A percentile compares a stretch with the other conserved stretches of the same genome.
phyloP scores from a whole-genome alignment of 2,797 vertebrate species.

The Gouania willdenowi region DNA sequence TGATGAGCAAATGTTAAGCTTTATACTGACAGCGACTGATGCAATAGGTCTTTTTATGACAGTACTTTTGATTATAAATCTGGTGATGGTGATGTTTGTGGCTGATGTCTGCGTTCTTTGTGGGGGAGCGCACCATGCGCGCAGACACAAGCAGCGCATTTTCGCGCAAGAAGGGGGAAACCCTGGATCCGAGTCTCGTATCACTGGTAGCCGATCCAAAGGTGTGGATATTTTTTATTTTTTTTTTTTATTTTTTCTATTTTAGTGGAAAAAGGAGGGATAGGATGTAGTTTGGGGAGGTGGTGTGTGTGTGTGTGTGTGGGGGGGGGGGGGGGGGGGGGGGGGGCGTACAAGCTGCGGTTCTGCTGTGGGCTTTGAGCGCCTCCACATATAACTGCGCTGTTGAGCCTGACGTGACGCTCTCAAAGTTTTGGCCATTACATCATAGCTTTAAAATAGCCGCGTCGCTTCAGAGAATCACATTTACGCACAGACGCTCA shows the following conservation, averaged over 20 bases:
- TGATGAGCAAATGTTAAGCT: slow-evolving; percentile 11
- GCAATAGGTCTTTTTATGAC: slow-evolving; percentile 24
- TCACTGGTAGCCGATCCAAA: slow-evolving; percentile 58
- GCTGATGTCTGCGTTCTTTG: slow-evolving; percentile 9
- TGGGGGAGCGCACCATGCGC: slow-evolving; percentile 6
- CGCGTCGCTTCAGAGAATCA: slow-evolving; percentile 57
- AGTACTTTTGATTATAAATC: slow-evolving; percentile 15
- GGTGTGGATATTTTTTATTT: slow-evolving; percentile 38
- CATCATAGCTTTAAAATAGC: slow-evolving; percentile 78
- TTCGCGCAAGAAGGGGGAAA: slow-evolving; percentile 26
- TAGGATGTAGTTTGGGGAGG: too few species aligned
- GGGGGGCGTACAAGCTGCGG: slow-evolving; percentile 25
- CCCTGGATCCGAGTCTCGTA: slow-evolving; percentile 48
- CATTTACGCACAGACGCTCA: slow-evolving; percentile 68
- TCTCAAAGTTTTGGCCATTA: slow-evolving; percentile 72
- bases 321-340: not conserved
- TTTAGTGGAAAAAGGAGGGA: too few species aligned
- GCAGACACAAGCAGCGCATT: slow-evolving; percentile 12
- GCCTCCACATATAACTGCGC: slow-evolving; percentile 12
- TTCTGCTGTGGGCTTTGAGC: slow-evolving; percentile 31
- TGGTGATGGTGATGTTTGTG: not conserved
- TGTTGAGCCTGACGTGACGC: slow-evolving; percentile 56
- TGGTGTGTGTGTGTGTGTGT: too few species aligned
- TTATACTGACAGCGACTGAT: not conserved
- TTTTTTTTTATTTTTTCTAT: too few species aligned